Percentiles rank a stretch among this genome's conserved stretches.
phyloP scores from a whole-genome alignment of 2,113 vertebrate genomes.

The Platysternon megacephalum region DNA sequence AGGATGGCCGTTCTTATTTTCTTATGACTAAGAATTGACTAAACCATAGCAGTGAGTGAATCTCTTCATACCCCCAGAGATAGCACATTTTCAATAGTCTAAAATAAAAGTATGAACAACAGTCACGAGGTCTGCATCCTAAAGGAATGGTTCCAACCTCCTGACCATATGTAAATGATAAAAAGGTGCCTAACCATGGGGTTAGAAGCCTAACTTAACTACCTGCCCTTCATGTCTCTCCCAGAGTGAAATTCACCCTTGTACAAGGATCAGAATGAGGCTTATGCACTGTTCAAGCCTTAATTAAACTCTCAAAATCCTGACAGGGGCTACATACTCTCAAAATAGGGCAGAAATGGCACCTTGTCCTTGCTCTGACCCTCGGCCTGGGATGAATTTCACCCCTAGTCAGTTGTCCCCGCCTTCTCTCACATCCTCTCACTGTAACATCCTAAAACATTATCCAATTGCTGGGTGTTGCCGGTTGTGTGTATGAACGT shows the following conservation, averaged over 20 bases:
- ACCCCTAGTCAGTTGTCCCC: background rate
- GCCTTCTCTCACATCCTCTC: background rate
- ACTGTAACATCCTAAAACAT: background rate
- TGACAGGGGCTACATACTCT: background rate
- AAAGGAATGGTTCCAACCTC: background rate
- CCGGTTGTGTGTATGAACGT: background rate
- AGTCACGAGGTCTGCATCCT: background rate
- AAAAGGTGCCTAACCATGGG: background rate
- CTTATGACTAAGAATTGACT: too few relatives aligned
- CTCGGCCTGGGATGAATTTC: background rate
- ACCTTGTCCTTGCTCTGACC: too few relatives aligned
- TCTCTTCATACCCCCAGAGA: background rate
- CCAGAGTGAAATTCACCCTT: background rate
- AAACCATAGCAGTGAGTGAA: too few relatives aligned
- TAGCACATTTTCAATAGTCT: background rate
- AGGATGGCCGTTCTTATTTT: too few relatives aligned
- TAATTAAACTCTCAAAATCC: slow-evolving; percentile 15
- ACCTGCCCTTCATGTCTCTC: slow-evolving; percentile 11
- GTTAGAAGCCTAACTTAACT: slow-evolving; percentile 26
- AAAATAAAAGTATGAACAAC: background rate
- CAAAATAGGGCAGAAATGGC: background rate
- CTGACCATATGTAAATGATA: background rate
- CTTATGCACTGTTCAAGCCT: background rate
- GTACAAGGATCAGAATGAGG: background rate
- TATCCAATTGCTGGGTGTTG: background rate